phyloP scores from a whole-genome alignment of 2,888 invertebrate species.

The Rotaria magnacalcarata region DNA sequence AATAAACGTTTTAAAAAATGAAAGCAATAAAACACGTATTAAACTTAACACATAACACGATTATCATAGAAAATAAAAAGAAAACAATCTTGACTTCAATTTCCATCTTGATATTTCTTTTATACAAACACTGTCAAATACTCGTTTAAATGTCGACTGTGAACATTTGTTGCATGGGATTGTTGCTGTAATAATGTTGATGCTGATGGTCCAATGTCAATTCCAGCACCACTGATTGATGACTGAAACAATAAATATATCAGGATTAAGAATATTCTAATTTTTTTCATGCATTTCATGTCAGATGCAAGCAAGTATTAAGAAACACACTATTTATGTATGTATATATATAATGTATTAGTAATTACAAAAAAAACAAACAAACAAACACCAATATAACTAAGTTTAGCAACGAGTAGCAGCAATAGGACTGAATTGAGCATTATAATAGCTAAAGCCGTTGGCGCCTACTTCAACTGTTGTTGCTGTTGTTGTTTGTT shows the following conservation, averaged over 20 bases:
- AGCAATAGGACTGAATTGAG: conserved; percentile 14
- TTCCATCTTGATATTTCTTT: neutral
- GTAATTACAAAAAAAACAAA: neutral
- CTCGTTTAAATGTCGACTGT: conserved; percentile 14
- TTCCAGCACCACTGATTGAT: conserved; percentile 12
- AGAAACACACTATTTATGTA: neutral
- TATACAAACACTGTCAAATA: conserved; percentile 32
- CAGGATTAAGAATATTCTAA: neutral
- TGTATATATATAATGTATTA: neutral
- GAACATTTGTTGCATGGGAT: neutral
- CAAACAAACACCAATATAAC: neutral
- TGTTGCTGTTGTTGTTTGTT: conserved; percentile 2
- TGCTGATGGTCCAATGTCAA: neutral
- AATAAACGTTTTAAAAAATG: neutral
- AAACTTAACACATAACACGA: neutral
- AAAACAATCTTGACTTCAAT: neutral
- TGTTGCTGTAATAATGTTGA: neutral
- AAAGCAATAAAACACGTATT: neutral
- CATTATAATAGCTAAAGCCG: neutral
- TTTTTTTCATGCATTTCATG: neutral
- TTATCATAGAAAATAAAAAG: neutral
- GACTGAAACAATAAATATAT: neutral
- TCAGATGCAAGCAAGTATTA: neutral
- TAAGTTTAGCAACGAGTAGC: conserved; percentile 29
- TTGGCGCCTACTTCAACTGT: conserved; percentile 13